Evolutionary conservation across 2,797 vertebrate species (phyloP).

Genomic region (Silurus aristotelis): DNA sequence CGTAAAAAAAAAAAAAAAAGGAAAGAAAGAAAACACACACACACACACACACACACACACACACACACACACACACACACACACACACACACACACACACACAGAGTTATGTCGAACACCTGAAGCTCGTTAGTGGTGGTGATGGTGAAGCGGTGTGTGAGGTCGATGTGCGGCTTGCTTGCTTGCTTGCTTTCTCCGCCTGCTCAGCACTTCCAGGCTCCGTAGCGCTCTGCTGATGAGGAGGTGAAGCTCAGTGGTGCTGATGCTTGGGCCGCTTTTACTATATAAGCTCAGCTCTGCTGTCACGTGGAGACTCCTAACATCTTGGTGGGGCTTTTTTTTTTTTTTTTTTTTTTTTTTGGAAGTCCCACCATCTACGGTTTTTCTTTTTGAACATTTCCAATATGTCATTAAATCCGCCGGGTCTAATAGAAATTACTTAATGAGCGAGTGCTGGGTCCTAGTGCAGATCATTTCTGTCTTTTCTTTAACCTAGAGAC

Average conservation of each 20-base stretch:
- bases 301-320: slow-evolving; percentile 74
- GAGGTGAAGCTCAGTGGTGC: slow-evolving; percentile 71
- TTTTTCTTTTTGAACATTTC: slow-evolving; percentile 65
- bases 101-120: slow-evolving; percentile 42
- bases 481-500: too few species aligned
- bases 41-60: not conserved
- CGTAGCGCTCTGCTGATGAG: slow-evolving; percentile 61
- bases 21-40: not conserved
- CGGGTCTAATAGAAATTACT: slow-evolving; percentile 40
- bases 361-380: slow-evolving; percentile 42
- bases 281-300: slow-evolving; percentile 72
- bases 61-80: not conserved
- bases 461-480: slow-evolving; percentile 61
- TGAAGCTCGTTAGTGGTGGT: slow-evolving; percentile 53
- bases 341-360: slow-evolving; percentile 41
- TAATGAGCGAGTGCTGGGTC: slow-evolving; percentile 66
- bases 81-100: not conserved
- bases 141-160: slow-evolving; percentile 27
- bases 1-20: not conserved
- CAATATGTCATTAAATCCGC: slow-evolving; percentile 60
- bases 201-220: slow-evolving; percentile 38
- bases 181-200: slow-evolving; percentile 31
- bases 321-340: slow-evolving; percentile 61
- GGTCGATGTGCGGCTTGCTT: not conserved
- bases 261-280: slow-evolving; percentile 76